A percentile compares a stretch with the other conserved stretches of the same genome.
Conservation (phyloP, 2,888 invertebrate genomes). For the Campopleginae sp. region DNA sequence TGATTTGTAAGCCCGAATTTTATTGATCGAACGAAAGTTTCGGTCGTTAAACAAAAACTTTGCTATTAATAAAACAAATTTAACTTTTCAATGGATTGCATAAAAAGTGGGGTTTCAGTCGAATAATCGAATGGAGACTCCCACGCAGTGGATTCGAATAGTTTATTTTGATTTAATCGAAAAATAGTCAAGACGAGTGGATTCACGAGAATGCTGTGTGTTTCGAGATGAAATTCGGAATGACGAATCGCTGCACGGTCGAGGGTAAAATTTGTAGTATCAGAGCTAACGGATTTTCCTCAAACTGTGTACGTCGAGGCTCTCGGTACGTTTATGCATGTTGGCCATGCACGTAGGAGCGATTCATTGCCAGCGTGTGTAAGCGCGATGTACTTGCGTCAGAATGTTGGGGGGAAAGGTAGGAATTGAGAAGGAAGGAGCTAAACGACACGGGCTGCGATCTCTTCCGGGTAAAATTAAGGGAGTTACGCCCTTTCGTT, state of each 20-base stretch:
- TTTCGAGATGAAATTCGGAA: neutral
- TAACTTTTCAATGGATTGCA: too few relatives aligned
- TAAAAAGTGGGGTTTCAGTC: too few relatives aligned
- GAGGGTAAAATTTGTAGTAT: constrained; percentile 1
- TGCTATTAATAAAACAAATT: too few relatives aligned
- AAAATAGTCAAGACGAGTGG: neutral
- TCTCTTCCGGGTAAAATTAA: neutral
- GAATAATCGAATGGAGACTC: too few relatives aligned
- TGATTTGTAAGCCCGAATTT: too few relatives aligned
- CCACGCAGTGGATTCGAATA: neutral
- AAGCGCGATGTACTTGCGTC: constrained; percentile 26
- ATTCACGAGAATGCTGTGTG: neutral
- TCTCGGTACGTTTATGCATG: constrained; percentile 13
- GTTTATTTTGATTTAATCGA: neutral
- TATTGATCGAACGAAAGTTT: too few relatives aligned
- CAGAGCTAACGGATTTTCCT: neutral
- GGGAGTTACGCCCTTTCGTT: constrained; percentile 1
- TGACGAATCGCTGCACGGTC: neutral
- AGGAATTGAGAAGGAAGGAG: neutral
- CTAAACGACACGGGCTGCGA: neutral
- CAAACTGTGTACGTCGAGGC: neutral
- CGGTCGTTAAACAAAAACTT: too few relatives aligned
- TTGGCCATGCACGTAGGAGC: constrained; percentile 6
- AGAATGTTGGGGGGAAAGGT: neutral
- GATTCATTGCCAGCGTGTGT: constrained; percentile 38